Percentiles rank a stretch among this genome's conserved stretches.
Conservation (phyloP, 1,140 invertebrate genomes). For the Saccostrea cuccullata region DNA sequence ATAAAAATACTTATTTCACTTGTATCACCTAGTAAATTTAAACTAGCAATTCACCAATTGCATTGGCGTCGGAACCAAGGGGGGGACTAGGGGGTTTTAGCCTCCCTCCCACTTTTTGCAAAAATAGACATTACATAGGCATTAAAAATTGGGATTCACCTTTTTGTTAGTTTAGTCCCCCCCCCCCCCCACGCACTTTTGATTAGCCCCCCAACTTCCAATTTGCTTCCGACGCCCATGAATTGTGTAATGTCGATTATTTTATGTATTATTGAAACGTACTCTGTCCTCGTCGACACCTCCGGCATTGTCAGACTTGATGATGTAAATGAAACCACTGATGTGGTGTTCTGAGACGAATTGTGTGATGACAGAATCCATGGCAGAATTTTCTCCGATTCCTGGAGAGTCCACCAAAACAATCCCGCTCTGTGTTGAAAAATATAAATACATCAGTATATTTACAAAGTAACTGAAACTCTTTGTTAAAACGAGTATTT, state of each 20-base stretch:
- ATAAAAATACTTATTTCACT: no score
- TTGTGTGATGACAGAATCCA: constrained; percentile 63
- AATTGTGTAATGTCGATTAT: neutral
- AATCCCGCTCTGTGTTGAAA: constrained; percentile 62
- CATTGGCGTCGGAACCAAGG: no score
- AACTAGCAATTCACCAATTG: neutral
- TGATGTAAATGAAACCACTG: constrained; percentile 68
- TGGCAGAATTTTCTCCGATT: constrained; percentile 68
- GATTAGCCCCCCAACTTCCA: no score
- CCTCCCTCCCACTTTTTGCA: no score
- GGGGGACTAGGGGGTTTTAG: no score
- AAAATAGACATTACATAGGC: no score
- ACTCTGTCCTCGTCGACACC: constrained; percentile 71
- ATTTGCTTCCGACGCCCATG: neutral
- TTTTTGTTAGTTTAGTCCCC: no score
- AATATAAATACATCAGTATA: neutral
- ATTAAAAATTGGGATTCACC: no score
- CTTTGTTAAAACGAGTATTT: no score
- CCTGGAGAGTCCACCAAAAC: constrained; percentile 70
- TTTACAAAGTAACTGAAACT: no score
- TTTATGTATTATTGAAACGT: constrained; percentile 24
- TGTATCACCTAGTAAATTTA: no score
- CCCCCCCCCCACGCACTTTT: no score
- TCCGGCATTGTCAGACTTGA: constrained; percentile 70
- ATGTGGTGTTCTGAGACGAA: constrained; percentile 63